A percentile compares a stretch with the other conserved stretches of the same genome.
phyloP scores from a whole-genome alignment of 2,113 vertebrate genomes.

The Chaenogobius annularis region DNA sequence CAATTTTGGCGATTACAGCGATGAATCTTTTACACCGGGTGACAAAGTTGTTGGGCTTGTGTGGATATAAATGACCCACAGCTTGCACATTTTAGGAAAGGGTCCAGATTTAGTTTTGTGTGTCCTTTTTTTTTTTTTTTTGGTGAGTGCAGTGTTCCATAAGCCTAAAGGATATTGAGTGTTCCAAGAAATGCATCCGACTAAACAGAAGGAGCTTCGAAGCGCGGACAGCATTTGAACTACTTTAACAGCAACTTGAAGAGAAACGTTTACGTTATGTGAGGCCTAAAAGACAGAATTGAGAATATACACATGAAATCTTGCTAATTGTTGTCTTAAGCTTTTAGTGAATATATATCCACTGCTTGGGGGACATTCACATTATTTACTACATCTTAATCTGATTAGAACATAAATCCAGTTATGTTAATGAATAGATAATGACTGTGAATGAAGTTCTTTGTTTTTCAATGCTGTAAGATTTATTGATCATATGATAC shows the following conservation, averaged over 20 bases:
- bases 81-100: conserved; percentile 56
- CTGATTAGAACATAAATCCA: not conserved
- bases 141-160: conserved; percentile 64
- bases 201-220: conserved; percentile 73
- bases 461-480: too few species aligned
- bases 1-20: conserved; percentile 44
- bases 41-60: conserved; percentile 45
- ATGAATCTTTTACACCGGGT: conserved; percentile 61
- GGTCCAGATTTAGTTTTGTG: conserved; percentile 63
- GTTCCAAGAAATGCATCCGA: conserved; percentile 72
- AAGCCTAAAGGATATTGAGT: conserved; percentile 73
- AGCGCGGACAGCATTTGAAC: conserved; percentile 61
- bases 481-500: conserved; percentile 3
- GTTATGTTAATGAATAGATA: not conserved
- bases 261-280: not conserved
- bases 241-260: not conserved
- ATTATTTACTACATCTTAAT: too few species aligned
- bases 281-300: not conserved
- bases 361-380: too few species aligned
- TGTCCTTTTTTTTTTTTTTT: conserved; percentile 60
- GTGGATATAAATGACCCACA: conserved; percentile 36
- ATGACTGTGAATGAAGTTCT: too few species aligned
- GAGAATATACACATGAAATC: not conserved
- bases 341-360: too few species aligned
- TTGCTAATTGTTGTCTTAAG: too few species aligned